phyloP scores from a whole-genome alignment of 2,113 vertebrate species.

The Nyctereutes procyonoides region DNA sequence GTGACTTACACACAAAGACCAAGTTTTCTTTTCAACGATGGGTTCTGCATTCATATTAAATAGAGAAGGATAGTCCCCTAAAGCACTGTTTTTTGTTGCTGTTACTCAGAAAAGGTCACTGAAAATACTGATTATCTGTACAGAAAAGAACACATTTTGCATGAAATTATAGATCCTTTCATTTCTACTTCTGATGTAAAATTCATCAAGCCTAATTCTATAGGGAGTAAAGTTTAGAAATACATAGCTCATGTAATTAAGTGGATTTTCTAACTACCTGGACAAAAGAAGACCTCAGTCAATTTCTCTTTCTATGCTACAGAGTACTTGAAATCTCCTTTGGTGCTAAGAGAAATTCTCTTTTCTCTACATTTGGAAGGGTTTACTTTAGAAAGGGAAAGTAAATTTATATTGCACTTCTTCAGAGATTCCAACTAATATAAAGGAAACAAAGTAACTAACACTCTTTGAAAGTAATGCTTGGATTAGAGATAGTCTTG shows the following conservation, averaged over 20 bases:
- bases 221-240: background rate
- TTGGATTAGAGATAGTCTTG: background rate
- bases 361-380: background rate
- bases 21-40: background rate
- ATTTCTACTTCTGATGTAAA: conserved; percentile 4
- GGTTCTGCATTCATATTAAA: background rate
- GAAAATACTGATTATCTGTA: conserved; percentile 32
- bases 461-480: background rate
- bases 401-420: background rate
- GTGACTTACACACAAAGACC: background rate
- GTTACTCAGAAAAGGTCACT: conserved; percentile 3
- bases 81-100: background rate
- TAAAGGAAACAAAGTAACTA: background rate
- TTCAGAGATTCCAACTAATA: background rate
- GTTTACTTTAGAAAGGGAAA: background rate
- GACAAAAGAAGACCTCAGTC: background rate
- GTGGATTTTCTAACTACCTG: background rate
- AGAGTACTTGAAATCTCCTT: background rate
- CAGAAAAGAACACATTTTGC: background rate
- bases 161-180: background rate
- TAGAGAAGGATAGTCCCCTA: background rate
- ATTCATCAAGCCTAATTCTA: conserved; percentile 47
- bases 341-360: background rate
- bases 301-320: background rate
- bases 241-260: conserved; percentile 1